Percentiles rank a stretch among this genome's conserved stretches.
phyloP scores from a whole-genome alignment of 1,140 invertebrate species.

The Galendromus occidentalis region DNA sequence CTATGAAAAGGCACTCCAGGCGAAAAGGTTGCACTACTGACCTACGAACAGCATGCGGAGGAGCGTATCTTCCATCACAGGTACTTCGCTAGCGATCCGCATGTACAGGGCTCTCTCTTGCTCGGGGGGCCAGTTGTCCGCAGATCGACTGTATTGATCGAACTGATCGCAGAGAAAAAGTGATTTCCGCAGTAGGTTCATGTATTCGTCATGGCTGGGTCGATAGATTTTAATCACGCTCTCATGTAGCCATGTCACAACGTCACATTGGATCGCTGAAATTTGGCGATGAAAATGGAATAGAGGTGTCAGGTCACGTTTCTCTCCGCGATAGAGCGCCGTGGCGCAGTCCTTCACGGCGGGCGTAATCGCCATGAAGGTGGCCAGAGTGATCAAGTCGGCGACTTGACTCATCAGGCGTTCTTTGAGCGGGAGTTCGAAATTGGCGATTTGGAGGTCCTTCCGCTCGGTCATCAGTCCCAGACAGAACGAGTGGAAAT shows the following conservation, averaged over 20 bases:
- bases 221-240: slow-evolving; percentile 50
- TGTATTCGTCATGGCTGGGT: slow-evolving; percentile 46
- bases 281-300: slow-evolving; percentile 46
- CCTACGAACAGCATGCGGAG: slow-evolving; percentile 59
- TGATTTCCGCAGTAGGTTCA: slow-evolving; percentile 35
- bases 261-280: slow-evolving; percentile 54
- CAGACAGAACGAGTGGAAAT: slow-evolving; percentile 45
- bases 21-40: no score
- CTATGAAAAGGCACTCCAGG: slow-evolving; percentile 41
- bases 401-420: slow-evolving; percentile 58
- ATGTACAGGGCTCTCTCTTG: slow-evolving; percentile 53
- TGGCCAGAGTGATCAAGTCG: slow-evolving; percentile 63
- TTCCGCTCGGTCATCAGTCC: slow-evolving; percentile 43
- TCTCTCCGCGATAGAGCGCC: slow-evolving; percentile 37
- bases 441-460: slow-evolving; percentile 26
- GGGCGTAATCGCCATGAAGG: slow-evolving; percentile 55
- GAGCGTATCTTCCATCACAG: slow-evolving; percentile 58
- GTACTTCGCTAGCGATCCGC: slow-evolving; percentile 63
- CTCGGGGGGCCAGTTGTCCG: slow-evolving; percentile 81
- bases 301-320: slow-evolving; percentile 33
- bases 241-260: slow-evolving; percentile 63
- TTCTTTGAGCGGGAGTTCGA: slow-evolving; percentile 34
- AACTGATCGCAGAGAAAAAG: neutral
- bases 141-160: slow-evolving; percentile 51
- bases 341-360: slow-evolving; percentile 48